Conservation (phyloP, 2,113 vertebrate genomes). For the Mormyrus lacerda region DNA sequence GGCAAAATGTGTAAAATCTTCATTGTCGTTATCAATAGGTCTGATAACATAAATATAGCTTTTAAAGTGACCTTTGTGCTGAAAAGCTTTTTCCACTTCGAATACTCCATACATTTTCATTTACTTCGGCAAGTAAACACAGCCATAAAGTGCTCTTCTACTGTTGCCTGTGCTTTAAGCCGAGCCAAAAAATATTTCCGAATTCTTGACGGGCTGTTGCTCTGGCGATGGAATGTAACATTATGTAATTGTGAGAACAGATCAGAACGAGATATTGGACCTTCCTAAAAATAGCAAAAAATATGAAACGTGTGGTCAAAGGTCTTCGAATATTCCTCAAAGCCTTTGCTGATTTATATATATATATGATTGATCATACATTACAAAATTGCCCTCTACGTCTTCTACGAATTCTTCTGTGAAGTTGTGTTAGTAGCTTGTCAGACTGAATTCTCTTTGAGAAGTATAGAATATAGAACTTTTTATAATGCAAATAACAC, state of each 20-base stretch:
- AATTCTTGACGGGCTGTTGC: constrained; percentile 26
- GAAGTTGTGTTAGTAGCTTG: background rate
- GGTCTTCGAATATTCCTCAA: background rate
- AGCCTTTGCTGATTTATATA: background rate
- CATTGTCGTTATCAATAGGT: background rate
- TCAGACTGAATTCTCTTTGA: background rate
- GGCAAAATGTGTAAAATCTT: background rate
- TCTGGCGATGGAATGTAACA: constrained; percentile 21
- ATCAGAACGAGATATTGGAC: constrained; percentile 3
- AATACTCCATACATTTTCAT: background rate
- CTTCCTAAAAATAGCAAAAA: constrained; percentile 16
- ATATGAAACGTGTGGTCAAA: constrained; percentile 17
- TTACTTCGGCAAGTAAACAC: background rate
- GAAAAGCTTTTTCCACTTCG: background rate
- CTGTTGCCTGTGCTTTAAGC: background rate
- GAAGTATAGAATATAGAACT: background rate
- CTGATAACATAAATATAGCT: background rate
- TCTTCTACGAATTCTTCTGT: background rate
- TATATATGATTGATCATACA: background rate
- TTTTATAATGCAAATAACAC: background rate
- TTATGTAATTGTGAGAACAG: constrained; percentile 22
- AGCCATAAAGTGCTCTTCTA: background rate
- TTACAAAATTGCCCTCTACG: background rate
- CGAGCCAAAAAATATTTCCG: constrained; percentile 20
- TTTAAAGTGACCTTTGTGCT: background rate